phyloP scores from a whole-genome alignment of 2,113 vertebrate genomes.

The Calonectris borealis region DNA sequence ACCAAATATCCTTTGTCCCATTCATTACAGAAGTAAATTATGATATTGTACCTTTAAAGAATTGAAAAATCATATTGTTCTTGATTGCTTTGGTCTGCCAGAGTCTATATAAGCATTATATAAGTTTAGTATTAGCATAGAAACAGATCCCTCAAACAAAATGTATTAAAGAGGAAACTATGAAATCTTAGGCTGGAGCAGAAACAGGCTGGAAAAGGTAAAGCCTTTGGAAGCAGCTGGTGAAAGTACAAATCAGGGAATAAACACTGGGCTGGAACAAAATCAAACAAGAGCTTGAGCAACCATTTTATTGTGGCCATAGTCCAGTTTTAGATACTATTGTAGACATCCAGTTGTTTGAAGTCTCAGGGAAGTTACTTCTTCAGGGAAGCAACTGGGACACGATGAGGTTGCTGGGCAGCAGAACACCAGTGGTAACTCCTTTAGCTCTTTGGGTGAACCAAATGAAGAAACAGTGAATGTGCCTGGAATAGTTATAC shows the following conservation, averaged over 20 bases:
- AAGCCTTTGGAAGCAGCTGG: not conserved
- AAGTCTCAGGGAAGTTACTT: not conserved
- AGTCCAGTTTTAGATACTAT: not conserved
- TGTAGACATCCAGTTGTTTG: not conserved
- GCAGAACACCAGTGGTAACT: not conserved
- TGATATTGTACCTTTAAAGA: not conserved
- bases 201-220: not conserved
- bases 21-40: not conserved
- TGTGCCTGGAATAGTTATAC: not conserved
- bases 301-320: not conserved
- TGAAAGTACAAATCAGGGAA: not conserved
- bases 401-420: not conserved
- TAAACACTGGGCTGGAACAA: not conserved
- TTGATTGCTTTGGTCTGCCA: not conserved
- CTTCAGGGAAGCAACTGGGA: not conserved
- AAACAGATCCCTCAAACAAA: not conserved
- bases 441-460: not conserved
- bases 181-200: not conserved
- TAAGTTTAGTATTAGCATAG: not conserved
- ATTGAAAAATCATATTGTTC: not conserved
- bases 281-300: not conserved
- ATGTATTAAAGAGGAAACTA: not conserved
- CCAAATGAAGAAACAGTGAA: not conserved
- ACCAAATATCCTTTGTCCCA: not conserved
- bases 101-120: not conserved